Percentiles rank a stretch among this genome's conserved stretches.
These are phyloP conservation scores for Metopolophium dirhodum DNA, from an alignment of 1,140 invertebrate genomes.

Conservation along the genomic window DNA sequence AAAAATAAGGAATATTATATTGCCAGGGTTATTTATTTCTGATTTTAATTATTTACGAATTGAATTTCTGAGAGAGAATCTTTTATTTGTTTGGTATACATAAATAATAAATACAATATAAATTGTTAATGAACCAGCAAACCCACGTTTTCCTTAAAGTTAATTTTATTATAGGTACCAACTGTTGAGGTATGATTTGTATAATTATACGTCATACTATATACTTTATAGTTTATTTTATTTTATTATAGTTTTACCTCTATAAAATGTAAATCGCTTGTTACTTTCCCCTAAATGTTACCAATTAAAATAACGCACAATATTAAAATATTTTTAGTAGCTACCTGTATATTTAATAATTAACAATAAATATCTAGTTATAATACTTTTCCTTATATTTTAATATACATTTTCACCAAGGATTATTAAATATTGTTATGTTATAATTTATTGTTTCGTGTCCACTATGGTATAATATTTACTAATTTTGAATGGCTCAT, in stretches of 20 bases:
- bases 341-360: neutral
- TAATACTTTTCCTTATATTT: neutral
- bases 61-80: neutral
- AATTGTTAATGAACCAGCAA: neutral
- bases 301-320: neutral
- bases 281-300: slow-evolving; percentile 11
- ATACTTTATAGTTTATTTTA: neutral
- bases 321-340: neutral
- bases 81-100: neutral
- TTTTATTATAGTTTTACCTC: neutral
- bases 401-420: neutral
- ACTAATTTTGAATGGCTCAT: neutral
- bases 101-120: neutral
- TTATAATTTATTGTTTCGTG: neutral
- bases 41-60: neutral
- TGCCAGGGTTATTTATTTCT: neutral
- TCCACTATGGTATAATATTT: neutral
- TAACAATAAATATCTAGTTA: neutral
- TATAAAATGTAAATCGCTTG: neutral
- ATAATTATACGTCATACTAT: neutral
- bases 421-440: neutral
- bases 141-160: neutral
- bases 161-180: neutral
- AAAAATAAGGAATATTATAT: neutral
- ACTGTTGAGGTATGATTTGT: neutral